Conservation (phyloP, 2,888 invertebrate species). For the Drosophila crucigera region DNA sequence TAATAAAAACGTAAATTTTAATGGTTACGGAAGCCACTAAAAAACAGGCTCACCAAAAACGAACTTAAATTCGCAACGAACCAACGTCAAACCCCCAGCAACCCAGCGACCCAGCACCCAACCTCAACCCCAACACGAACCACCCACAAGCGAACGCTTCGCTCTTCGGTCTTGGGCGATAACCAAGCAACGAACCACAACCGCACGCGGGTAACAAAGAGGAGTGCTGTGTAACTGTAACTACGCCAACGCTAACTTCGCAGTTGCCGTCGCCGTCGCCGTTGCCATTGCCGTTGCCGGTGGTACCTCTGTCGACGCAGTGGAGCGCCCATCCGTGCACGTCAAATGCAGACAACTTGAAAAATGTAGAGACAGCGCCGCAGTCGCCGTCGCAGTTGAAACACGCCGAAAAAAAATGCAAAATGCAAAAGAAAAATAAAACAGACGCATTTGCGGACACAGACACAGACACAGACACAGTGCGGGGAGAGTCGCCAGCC, state of each 20-base stretch:
- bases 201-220: conserved; percentile 56
- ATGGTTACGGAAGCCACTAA: conserved; percentile 82
- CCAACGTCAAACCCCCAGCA: conserved; percentile 4
- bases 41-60: conserved; percentile 82
- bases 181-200: conserved; percentile 80
- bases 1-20: conserved; percentile 81
- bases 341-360: conserved; percentile 82
- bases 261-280: conserved; percentile 18
- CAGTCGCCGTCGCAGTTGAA: conserved; percentile 71
- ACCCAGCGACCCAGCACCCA: conserved; percentile 7
- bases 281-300: conserved; percentile 12
- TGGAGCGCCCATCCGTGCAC: conserved; percentile 81
- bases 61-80: conserved; percentile 65
- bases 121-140: not conserved
- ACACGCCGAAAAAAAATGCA: conserved; percentile 80
- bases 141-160: conserved; percentile 10
- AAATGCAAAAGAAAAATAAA: conserved; percentile 82
- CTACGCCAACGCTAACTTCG: conserved; percentile 56
- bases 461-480: not conserved
- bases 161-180: conserved; percentile 65
- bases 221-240: conserved; percentile 63
- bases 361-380: conserved; percentile 81
- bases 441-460: conserved; percentile 69
- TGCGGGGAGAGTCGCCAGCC: conserved; percentile 17
- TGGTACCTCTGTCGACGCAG: conserved; percentile 62